Evolutionary conservation across 2,888 invertebrate genomes (phyloP).

Genomic region (Sinopyrophorus schimmeli): DNA sequence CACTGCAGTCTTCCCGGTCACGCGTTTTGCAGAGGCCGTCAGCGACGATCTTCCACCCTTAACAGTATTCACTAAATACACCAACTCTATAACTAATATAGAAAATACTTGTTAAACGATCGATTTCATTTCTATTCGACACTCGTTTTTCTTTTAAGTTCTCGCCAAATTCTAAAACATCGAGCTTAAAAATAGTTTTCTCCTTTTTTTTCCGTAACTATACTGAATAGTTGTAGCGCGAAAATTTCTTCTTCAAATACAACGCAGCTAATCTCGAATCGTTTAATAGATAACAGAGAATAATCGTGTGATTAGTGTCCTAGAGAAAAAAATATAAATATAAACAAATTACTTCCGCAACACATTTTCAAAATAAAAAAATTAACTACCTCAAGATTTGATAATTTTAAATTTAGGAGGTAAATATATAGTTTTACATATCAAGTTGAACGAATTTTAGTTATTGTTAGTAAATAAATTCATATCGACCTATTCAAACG

Average conservation of each 20-base stretch:
- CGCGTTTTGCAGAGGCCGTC: conserved; percentile 40
- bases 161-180: not conserved
- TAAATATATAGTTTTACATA: conserved; percentile 9
- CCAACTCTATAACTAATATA: conserved; percentile 18
- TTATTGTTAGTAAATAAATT: no score
- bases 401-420: conserved; percentile 3
- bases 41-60: conserved; percentile 29
- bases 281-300: not conserved
- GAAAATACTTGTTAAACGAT: not conserved
- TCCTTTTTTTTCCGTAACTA: no score
- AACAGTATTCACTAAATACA: conserved; percentile 29
- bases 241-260: no score
- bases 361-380: no score
- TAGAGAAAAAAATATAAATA: no score
- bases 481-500: no score
- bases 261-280: not conserved
- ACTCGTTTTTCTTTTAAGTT: not conserved
- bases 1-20: conserved; percentile 46
- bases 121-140: not conserved
- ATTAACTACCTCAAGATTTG: conserved; percentile 14
- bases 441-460: conserved; percentile 6
- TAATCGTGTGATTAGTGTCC: not conserved
- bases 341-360: no score
- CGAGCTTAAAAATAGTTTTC: not conserved
- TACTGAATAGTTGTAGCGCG: no score